Evolutionary conservation across 2,888 invertebrate genomes (phyloP).

Genomic region (Byasa hedistus): DNA sequence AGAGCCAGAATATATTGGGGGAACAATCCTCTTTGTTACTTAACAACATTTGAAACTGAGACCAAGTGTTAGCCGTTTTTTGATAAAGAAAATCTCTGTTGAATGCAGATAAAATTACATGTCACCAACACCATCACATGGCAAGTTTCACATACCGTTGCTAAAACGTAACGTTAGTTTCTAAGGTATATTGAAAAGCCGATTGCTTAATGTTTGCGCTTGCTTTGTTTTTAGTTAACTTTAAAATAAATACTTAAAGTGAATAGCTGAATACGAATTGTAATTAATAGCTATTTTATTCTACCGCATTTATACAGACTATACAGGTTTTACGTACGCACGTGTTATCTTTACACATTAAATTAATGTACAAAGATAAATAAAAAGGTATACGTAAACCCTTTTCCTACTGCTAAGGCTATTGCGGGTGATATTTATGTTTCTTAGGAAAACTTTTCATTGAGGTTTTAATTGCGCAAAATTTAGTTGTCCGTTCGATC

Average conservation of each 20-base stretch:
- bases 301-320: background rate
- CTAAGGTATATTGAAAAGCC: too few relatives aligned
- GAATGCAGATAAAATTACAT: too few relatives aligned
- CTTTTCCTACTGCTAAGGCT: constrained; percentile 2
- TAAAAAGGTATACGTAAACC: background rate
- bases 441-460: background rate
- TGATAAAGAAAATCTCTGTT: too few relatives aligned
- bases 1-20: too few relatives aligned
- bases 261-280: background rate
- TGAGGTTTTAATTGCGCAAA: background rate
- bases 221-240: background rate
- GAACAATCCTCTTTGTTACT: too few relatives aligned
- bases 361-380: too few relatives aligned
- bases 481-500: background rate
- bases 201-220: too few relatives aligned
- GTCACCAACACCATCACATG: too few relatives aligned
- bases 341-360: background rate
- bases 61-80: too few relatives aligned
- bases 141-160: too few relatives aligned
- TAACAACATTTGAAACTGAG: too few relatives aligned
- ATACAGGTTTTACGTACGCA: background rate
- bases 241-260: background rate
- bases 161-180: too few relatives aligned
- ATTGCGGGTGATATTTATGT: background rate
- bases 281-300: background rate